phyloP scores from a whole-genome alignment of 2,888 invertebrate genomes.

The Pseudanteris insignis region DNA sequence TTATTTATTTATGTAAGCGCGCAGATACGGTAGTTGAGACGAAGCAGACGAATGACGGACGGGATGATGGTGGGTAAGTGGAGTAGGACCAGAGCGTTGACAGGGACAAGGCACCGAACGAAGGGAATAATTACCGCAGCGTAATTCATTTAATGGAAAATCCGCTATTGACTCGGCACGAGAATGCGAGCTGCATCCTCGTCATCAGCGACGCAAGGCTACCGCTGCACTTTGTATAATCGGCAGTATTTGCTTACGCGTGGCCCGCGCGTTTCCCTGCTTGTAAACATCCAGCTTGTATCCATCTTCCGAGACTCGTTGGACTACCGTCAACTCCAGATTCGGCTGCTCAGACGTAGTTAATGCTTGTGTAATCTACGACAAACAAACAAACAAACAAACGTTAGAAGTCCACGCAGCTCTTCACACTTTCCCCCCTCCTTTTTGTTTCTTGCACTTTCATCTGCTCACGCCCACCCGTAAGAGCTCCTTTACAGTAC shows the following conservation, averaged over 20 bases:
- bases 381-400: conserved; percentile 32
- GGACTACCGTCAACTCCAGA: conserved; percentile 50
- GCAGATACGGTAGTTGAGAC: conserved; percentile 3
- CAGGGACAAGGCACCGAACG: conserved; percentile 2
- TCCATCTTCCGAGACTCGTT: conserved; percentile 44
- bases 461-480: no score
- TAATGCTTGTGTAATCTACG: conserved; percentile 53
- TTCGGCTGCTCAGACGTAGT: conserved; percentile 48
- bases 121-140: conserved; percentile 43
- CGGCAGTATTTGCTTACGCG: conserved; percentile 77
- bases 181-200: conserved; percentile 34
- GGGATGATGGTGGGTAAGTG: no score
- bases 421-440: conserved; percentile 24
- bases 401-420: conserved; percentile 14
- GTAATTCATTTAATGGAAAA: conserved; percentile 46
- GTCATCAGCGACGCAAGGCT: conserved; percentile 45
- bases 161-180: conserved; percentile 31
- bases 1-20: conserved; percentile 26
- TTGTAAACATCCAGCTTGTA: conserved; percentile 65
- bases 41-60: no score
- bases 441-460: conserved; percentile 15
- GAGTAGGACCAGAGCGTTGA: neutral
- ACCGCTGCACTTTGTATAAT: conserved; percentile 68
- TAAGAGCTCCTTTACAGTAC: no score
- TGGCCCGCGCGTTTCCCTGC: conserved; percentile 71